Conservation (phyloP, 2,113 vertebrate species). For the Pelecanus crispus region DNA sequence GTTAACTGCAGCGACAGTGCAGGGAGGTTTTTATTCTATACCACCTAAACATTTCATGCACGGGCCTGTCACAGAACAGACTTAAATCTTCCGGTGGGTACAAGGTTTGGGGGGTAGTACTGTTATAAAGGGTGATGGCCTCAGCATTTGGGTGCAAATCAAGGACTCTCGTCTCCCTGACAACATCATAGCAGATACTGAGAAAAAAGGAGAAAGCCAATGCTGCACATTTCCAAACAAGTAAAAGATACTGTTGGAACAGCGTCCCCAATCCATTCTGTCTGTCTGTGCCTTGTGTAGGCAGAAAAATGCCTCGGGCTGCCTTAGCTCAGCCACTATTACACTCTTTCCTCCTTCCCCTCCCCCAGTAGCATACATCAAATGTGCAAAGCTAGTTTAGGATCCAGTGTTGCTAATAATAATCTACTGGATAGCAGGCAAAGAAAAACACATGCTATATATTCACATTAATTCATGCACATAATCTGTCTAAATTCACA, state of each 20-base stretch:
- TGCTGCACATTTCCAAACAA: conserved; percentile 17
- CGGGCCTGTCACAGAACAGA: neutral
- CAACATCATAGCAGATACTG: neutral
- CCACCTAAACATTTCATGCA: neutral
- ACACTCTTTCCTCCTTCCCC: neutral
- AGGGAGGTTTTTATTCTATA: neutral
- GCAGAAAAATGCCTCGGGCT: conserved; percentile 55
- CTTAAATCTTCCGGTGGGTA: neutral
- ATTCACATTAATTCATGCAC: neutral
- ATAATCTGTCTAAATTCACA: neutral
- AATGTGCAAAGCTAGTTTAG: conserved; percentile 17
- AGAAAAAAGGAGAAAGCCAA: conserved; percentile 13
- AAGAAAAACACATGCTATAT: neutral
- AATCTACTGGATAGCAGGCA: neutral
- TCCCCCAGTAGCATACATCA: conserved; percentile 1
- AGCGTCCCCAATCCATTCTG: conserved; percentile 16
- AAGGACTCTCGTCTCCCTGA: neutral
- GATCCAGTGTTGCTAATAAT: conserved; percentile 29
- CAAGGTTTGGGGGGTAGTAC: neutral
- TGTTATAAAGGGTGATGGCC: neutral
- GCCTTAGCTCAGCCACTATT: conserved; percentile 32
- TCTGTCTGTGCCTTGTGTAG: conserved; percentile 40
- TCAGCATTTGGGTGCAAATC: neutral
- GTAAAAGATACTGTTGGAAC: conserved; percentile 41
- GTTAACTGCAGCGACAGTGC: neutral